phyloP scores from a whole-genome alignment of 2,888 invertebrate species.

The Anticlea derivata region DNA sequence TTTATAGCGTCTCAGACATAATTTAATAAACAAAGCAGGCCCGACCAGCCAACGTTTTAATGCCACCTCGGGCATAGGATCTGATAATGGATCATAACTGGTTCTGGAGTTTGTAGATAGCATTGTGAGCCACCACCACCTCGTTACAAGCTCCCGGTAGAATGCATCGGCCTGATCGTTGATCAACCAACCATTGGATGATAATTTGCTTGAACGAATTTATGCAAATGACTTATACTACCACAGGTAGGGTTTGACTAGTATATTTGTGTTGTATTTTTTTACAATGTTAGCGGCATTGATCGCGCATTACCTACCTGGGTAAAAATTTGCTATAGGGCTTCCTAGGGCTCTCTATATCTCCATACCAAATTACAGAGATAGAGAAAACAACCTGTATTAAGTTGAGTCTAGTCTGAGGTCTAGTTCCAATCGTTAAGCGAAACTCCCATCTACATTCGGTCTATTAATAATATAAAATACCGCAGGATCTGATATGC shows the following conservation, averaged over 20 bases:
- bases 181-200: slow-evolving; percentile 10
- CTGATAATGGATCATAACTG: slow-evolving; percentile 81
- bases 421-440: slow-evolving; percentile 56
- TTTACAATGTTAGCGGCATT: no score
- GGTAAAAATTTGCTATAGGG: no score
- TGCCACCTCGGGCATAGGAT: slow-evolving; percentile 78
- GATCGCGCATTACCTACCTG: no score
- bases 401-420: slow-evolving; percentile 1
- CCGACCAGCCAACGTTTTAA: slow-evolving; percentile 57
- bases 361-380: no score
- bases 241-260: no score
- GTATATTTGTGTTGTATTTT: no score
- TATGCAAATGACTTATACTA: slow-evolving; percentile 2
- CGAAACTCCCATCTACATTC: slow-evolving; percentile 67
- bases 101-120: slow-evolving; percentile 76
- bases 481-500: slow-evolving; percentile 68
- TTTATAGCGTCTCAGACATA: slow-evolving; percentile 80
- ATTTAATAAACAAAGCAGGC: slow-evolving; percentile 84
- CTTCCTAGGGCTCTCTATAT: no score
- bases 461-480: slow-evolving; percentile 75
- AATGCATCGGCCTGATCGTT: slow-evolving; percentile 44
- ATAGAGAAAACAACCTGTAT: no score
- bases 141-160: slow-evolving; percentile 77
- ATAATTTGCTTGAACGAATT: background rate
- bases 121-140: slow-evolving; percentile 78